phyloP scores from a whole-genome alignment of 2,797 vertebrate species.

The Agapornis canus region DNA sequence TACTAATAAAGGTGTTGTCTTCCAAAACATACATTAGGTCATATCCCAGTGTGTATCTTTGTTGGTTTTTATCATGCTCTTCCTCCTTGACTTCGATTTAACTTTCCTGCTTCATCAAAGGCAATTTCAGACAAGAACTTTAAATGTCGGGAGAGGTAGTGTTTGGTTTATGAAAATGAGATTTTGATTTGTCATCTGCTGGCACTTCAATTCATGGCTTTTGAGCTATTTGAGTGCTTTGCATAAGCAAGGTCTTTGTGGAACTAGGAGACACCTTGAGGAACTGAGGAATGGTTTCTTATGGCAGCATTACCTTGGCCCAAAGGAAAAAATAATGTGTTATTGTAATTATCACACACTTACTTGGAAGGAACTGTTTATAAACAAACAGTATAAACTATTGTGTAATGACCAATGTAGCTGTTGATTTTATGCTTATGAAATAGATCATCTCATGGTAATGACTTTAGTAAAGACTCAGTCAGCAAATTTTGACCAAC shows the following conservation, averaged over 20 bases:
- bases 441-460: not conserved
- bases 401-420: not conserved
- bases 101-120: not conserved
- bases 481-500: not conserved
- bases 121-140: not conserved
- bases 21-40: not conserved
- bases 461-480: not conserved
- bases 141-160: not conserved
- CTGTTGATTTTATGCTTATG: rapidly evolving
- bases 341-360: not conserved
- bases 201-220: not conserved
- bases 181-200: not conserved
- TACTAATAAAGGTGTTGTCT: not conserved
- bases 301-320: rapidly evolving
- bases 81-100: not conserved
- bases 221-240: not conserved
- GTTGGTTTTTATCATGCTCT: not conserved
- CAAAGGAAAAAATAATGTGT: not conserved
- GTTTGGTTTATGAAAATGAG: not conserved
- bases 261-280: not conserved
- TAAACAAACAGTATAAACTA: rapidly evolving
- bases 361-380: not conserved
- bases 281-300: not conserved
- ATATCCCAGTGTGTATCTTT: not conserved
- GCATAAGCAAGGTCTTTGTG: not conserved